Evolutionary conservation across 2,113 vertebrate species (phyloP).

Genomic region (Ceratotherium simum): DNA sequence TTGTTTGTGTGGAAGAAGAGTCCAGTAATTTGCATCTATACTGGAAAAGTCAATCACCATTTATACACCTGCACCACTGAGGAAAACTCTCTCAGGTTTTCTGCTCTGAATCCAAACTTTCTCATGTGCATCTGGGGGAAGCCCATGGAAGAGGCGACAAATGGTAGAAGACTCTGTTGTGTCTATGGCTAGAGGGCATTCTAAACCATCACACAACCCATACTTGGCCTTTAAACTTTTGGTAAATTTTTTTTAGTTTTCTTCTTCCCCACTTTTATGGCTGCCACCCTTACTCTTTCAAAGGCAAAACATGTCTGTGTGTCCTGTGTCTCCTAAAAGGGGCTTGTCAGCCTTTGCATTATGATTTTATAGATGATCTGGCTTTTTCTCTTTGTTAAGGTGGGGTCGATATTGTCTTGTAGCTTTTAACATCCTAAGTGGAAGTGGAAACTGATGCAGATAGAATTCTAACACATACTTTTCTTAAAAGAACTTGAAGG

Average conservation of each 20-base stretch:
- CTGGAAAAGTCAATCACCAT: not conserved
- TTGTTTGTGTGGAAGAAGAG: not conserved
- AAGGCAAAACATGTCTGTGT: not conserved
- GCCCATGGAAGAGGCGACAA: not conserved
- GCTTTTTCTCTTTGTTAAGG: not conserved
- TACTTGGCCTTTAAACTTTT: not conserved
- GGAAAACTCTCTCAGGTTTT: not conserved
- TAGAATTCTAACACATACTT: not conserved
- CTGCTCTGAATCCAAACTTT: not conserved
- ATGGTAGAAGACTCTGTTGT: not conserved
- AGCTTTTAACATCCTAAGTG: not conserved
- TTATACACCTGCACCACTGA: not conserved
- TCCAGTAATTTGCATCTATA: not conserved
- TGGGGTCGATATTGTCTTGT: not conserved
- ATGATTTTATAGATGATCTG: not conserved
- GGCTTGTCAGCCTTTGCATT: not conserved
- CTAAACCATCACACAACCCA: not conserved
- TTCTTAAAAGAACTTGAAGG: not conserved
- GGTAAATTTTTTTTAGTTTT: not conserved
- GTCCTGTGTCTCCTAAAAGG: not conserved
- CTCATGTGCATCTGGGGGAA: not conserved
- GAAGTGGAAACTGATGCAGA: not conserved
- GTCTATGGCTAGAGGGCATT: not conserved
- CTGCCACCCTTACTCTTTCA: not conserved
- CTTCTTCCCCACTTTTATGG: not conserved